Evolutionary conservation across 2,113 vertebrate genomes (phyloP).

Genomic region (Euleptes europaea): DNA sequence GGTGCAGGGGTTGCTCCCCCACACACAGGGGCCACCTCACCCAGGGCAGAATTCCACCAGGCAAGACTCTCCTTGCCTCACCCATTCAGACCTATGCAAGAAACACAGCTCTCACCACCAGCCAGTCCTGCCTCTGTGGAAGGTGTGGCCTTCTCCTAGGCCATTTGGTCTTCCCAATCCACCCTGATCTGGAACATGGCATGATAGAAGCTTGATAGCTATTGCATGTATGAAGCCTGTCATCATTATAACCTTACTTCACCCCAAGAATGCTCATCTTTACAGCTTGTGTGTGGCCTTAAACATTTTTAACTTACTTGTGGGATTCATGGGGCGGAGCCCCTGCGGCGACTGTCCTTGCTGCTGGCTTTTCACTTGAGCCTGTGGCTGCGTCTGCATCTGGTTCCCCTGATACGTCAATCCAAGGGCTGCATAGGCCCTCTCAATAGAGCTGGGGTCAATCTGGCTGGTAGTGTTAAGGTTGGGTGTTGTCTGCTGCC

Average conservation of each 20-base stretch:
- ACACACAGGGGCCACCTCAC: too few relatives aligned
- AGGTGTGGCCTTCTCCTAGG: too few relatives aligned
- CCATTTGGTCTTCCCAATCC: too few relatives aligned
- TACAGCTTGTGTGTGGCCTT: background rate
- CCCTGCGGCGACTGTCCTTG: constrained; percentile 82
- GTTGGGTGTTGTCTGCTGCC: constrained; percentile 84
- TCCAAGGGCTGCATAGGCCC: constrained; percentile 95
- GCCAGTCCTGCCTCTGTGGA: too few relatives aligned
- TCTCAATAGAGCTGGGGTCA: constrained; percentile 96
- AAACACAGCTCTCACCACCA: too few relatives aligned
- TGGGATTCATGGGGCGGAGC: constrained; percentile 85
- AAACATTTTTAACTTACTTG: constrained; percentile 77
- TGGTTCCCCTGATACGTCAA: constrained; percentile 96
- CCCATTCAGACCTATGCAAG: too few relatives aligned
- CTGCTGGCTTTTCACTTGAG: constrained; percentile 80
- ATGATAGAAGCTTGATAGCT: background rate
- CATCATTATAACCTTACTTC: background rate
- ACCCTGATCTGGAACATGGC: background rate
- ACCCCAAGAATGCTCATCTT: background rate
- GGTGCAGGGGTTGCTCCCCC: too few relatives aligned
- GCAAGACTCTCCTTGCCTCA: too few relatives aligned
- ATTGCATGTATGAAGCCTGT: background rate
- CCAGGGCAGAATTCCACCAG: too few relatives aligned
- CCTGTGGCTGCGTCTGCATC: constrained; percentile 85
- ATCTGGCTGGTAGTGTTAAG: constrained; percentile 93